A percentile compares a stretch with the other conserved stretches of the same genome.
phyloP scores from a whole-genome alignment of 2,113 vertebrate genomes.

The Hippocampus guttulatus region DNA sequence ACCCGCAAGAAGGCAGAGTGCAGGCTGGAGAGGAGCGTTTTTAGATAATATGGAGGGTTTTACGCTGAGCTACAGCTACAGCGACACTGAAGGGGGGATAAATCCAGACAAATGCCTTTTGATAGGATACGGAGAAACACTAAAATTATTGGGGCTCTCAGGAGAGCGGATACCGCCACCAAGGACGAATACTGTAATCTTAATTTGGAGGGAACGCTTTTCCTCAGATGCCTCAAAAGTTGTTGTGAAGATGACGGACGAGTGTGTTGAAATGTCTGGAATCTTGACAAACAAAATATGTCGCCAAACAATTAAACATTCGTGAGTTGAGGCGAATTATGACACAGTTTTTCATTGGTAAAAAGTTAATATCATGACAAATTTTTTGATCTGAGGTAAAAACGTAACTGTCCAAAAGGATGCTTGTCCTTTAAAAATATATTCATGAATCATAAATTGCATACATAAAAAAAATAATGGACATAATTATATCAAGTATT shows the following conservation, averaged over 20 bases:
- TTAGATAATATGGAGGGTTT: background rate
- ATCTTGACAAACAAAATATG: background rate
- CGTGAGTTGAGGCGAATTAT: too few relatives aligned
- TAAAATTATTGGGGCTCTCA: background rate
- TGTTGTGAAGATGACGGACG: background rate
- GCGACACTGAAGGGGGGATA: conserved; percentile 1
- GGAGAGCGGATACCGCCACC: background rate
- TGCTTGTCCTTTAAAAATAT: background rate
- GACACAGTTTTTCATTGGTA: background rate
- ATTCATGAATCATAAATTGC: too few relatives aligned
- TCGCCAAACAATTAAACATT: background rate
- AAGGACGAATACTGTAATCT: background rate
- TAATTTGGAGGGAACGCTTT: background rate
- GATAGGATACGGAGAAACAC: background rate
- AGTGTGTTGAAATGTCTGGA: background rate
- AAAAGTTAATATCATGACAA: background rate
- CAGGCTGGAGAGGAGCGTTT: conserved; percentile 7
- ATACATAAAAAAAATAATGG: background rate
- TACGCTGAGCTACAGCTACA: background rate
- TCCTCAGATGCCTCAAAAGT: background rate
- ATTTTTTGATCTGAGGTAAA: background rate
- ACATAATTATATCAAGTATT: too few relatives aligned
- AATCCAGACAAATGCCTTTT: conserved; percentile 4
- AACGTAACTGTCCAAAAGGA: background rate
- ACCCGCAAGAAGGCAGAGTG: conserved; percentile 3